phyloP scores from a whole-genome alignment of 2,797 vertebrate species.

The Danio kyathit region DNA sequence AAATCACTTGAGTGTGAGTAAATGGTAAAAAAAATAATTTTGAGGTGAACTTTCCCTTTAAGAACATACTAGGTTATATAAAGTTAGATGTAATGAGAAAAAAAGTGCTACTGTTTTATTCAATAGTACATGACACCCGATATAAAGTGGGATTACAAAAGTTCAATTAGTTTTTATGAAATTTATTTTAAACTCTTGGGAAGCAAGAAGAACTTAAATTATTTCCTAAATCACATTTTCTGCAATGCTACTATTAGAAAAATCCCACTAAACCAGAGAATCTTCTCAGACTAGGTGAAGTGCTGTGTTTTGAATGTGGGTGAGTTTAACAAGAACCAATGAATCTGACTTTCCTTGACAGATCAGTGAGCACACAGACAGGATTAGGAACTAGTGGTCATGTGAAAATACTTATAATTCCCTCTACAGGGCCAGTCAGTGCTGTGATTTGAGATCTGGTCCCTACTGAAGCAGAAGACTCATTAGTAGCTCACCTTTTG shows the following conservation, averaged over 20 bases:
- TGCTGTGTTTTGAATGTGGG: constrained; percentile 68
- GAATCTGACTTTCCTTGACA: constrained; percentile 67
- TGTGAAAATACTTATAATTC: constrained; percentile 74
- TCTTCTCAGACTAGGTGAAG: neutral
- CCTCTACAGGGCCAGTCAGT: constrained; percentile 59
- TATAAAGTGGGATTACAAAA: too few species aligned
- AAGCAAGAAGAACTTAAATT: too few species aligned
- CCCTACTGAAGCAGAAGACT: constrained; percentile 63
- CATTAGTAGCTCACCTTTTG: constrained; percentile 89
- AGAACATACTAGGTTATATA: too few species aligned
- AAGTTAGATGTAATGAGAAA: too few species aligned
- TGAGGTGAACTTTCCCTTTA: too few species aligned
- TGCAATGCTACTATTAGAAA: neutral
- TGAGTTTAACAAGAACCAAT: constrained; percentile 74
- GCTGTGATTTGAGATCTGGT: constrained; percentile 69
- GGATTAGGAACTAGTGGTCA: constrained; percentile 82
- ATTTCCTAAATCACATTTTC: too few species aligned
- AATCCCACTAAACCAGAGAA: neutral
- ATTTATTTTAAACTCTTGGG: too few species aligned
- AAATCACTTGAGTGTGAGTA: too few species aligned
- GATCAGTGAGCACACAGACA: constrained; percentile 75
- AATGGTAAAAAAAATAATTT: too few species aligned
- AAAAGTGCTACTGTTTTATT: too few species aligned
- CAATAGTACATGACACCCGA: too few species aligned
- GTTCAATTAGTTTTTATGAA: too few species aligned